A percentile compares a stretch with the other conserved stretches of the same genome.
Evolutionary conservation across 2,797 vertebrate species (phyloP).

Genomic region (Galaxias olidus): DNA sequence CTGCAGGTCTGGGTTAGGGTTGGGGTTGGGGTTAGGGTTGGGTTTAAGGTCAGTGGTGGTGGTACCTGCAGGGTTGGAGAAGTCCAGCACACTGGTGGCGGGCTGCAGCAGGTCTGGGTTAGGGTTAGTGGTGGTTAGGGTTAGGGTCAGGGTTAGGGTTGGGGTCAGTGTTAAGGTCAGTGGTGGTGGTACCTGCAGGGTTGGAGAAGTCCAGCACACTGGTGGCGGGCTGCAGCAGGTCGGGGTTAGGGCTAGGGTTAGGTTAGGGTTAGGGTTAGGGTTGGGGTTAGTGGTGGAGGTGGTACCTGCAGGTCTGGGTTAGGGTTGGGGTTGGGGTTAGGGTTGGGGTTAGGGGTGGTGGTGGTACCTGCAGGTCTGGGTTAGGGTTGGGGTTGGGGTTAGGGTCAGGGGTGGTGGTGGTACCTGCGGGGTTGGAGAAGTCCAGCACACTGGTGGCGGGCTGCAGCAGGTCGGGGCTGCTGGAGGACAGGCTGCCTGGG

Average conservation of each 20-base stretch:
- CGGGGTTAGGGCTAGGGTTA: too few species aligned
- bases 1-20: too few species aligned
- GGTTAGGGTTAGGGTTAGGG: too few species aligned
- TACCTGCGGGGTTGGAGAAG: constrained; percentile 90
- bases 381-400: neutral
- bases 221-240: too few species aligned
- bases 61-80: neutral
- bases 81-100: neutral
- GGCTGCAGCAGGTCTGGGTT: too few species aligned
- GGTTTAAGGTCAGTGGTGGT: neutral
- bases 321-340: too few species aligned
- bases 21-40: neutral
- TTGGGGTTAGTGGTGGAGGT: too few species aligned
- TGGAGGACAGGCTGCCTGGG: constrained; percentile 90
- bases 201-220: neutral
- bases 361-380: neutral
- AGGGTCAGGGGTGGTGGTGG: neutral
- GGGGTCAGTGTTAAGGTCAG: neutral
- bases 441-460: constrained; percentile 88
- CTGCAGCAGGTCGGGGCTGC: constrained; percentile 93
- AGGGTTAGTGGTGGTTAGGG: too few species aligned
- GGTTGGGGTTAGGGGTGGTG: neutral
- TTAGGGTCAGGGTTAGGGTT: neutral
- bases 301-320: too few species aligned
- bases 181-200: neutral